Evolutionary conservation across 2,797 vertebrate species (phyloP), one percentile per base, ranked within the genome.

Genomic region (Protonibea diacanthus): DNA sequence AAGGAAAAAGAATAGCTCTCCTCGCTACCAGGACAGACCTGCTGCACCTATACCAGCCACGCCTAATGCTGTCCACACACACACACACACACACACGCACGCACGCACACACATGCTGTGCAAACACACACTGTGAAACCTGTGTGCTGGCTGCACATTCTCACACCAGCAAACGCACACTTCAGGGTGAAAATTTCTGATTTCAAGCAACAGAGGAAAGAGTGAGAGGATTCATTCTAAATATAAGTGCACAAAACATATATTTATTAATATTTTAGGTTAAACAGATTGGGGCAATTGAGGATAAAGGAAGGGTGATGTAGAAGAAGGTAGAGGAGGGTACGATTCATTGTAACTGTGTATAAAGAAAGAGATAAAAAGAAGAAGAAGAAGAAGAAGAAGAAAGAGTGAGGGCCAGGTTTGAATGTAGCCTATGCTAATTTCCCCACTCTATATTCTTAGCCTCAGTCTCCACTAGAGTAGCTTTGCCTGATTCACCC

Each of bases 1-100:
- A 92, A 92, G 94, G 96, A 97, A 99, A 99, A 95, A 97, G 51
- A 98, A 99, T 97, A 96, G 96, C 96, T 94, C 95, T 95, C 94
- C 95, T 87, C 92, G 89, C 95, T 93, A 96, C 89, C 94, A 92
- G 81, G 92, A 96, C 95, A 95, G 96, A 96, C 94, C 91, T 89
- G 92, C 90, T 82, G 81, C 82, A 90, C 81, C 84, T 91, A 89
- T 61, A 82, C 61, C 72, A 60, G 61, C 66, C 74, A 80, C 59
- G 8, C 42, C 76, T 81, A 65, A 73, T 71, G 63, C 79, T 65
- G 93, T 91, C 63, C 56, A 52, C 60, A 82, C 91, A 90, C 55
- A 51, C 65, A 38, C 65, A 66, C 65, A 62, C 59, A 68, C 74
- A 68, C 27, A 7, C 1, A 1, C 25, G 25, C 29, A 7, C 29